Percentiles rank a stretch among this genome's conserved stretches.
phyloP scores from a whole-genome alignment of 2,113 vertebrate species.

The Cheilinus undulatus region DNA sequence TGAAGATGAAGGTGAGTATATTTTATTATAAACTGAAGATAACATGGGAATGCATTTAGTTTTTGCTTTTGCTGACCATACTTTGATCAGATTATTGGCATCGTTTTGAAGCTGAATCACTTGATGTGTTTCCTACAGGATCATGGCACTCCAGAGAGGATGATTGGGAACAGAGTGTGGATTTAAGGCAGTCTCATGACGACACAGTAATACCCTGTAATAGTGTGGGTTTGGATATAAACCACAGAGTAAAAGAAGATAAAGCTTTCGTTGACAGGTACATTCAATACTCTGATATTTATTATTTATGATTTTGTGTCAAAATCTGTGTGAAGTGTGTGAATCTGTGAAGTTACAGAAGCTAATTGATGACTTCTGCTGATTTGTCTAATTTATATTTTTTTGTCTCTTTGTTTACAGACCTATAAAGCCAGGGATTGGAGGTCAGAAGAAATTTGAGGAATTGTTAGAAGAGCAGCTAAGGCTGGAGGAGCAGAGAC shows the following conservation, averaged over 20 bases:
- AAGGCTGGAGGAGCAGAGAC: slow-evolving; percentile 88
- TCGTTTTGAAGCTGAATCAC: background rate
- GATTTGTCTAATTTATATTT: background rate
- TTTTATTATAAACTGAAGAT: background rate
- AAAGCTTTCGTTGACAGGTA: slow-evolving; percentile 68
- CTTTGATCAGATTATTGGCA: background rate
- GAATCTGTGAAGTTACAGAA: no score
- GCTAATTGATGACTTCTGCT: background rate
- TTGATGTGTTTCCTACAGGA: slow-evolving; percentile 17
- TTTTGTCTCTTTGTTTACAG: slow-evolving; percentile 65
- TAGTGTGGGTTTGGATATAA: slow-evolving; percentile 4
- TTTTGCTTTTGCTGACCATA: background rate
- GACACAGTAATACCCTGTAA: slow-evolving; percentile 1
- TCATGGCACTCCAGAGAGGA: slow-evolving; percentile 15
- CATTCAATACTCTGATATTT: background rate
- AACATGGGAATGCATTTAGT: background rate
- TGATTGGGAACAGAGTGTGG: slow-evolving; percentile 30
- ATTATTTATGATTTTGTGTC: no score
- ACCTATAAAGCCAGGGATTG: slow-evolving; percentile 87
- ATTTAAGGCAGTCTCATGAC: background rate
- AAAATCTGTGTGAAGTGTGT: no score
- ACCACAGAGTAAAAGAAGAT: slow-evolving; percentile 28
- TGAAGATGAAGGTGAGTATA: slow-evolving; percentile 40
- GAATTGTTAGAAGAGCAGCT: slow-evolving; percentile 94
- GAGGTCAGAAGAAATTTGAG: slow-evolving; percentile 90